A percentile compares a stretch with the other conserved stretches of the same genome.
These are phyloP conservation scores for Tanaodytes sp. DNA, from an alignment of 2,888 invertebrate species.

Conservation along the genomic window DNA sequence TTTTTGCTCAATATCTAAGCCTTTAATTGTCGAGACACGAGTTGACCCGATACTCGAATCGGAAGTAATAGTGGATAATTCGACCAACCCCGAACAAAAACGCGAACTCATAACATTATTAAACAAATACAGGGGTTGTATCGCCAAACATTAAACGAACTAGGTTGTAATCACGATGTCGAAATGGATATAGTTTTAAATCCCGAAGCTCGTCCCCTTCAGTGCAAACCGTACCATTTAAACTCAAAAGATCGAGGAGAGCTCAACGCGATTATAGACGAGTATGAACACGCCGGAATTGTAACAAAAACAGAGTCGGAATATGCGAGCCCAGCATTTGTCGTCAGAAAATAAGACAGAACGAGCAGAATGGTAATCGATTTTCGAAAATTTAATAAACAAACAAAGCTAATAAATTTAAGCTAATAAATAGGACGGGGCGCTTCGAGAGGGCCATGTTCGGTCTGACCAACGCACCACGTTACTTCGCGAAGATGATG, in stretches of 20 bases:
- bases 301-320: constrained; percentile 36
- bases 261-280: constrained; percentile 25
- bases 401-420: constrained; percentile 14
- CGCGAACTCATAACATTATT: constrained; percentile 1
- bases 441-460: constrained; percentile 33
- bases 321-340: constrained; percentile 39
- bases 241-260: constrained; percentile 30
- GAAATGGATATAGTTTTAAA: constrained; percentile 40
- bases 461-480: constrained; percentile 26
- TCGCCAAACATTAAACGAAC: constrained; percentile 10
- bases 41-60: constrained; percentile 9
- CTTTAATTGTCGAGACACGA: no score
- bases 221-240: constrained; percentile 17
- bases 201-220: no score
- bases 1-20: no score
- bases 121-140: constrained; percentile 25
- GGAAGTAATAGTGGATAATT: constrained; percentile 6
- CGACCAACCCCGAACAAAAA: neutral
- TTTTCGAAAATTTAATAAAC: constrained; percentile 23
- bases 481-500: constrained; percentile 34
- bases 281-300: constrained; percentile 32
- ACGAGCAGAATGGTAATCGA: constrained; percentile 38
- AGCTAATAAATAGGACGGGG: no score
- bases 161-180: constrained; percentile 17
- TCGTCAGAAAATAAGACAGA: constrained; percentile 42